phyloP scores from a whole-genome alignment of 2,888 invertebrate species.

The Pinctada fucata region DNA sequence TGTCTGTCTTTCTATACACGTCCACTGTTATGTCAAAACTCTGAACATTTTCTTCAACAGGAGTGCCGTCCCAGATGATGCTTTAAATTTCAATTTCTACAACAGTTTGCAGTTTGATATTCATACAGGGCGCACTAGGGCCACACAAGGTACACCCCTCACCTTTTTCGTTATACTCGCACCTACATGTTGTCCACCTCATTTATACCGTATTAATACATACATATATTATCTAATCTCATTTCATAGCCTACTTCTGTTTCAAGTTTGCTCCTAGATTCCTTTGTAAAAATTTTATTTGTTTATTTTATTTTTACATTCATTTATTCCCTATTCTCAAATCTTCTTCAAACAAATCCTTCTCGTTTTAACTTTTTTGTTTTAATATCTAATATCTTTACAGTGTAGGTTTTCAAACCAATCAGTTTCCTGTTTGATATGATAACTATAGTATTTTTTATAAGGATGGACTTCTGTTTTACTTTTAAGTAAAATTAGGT shows the following conservation, averaged over 20 bases:
- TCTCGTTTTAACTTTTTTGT: too few relatives aligned
- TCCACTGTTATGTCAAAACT: background rate
- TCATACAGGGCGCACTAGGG: conserved; percentile 51
- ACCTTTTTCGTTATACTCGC: background rate
- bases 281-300: background rate
- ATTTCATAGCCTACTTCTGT: too few relatives aligned
- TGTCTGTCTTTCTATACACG: background rate
- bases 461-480: too few relatives aligned
- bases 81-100: conserved; percentile 66
- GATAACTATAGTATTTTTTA: too few relatives aligned
- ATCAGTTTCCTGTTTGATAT: too few relatives aligned
- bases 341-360: too few relatives aligned
- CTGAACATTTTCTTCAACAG: conserved; percentile 41
- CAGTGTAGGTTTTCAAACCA: too few relatives aligned
- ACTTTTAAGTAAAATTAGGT: too few relatives aligned
- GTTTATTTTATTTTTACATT: background rate
- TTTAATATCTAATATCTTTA: too few relatives aligned
- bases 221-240: too few relatives aligned
- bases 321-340: background rate
- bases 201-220: too few relatives aligned
- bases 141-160: conserved; percentile 37
- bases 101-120: conserved; percentile 62
- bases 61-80: conserved; percentile 54
- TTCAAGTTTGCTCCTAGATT: too few relatives aligned
- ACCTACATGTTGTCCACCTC: background rate